phyloP scores from a whole-genome alignment of 2,888 invertebrate genomes.

The Drosophila setosimentum region DNA sequence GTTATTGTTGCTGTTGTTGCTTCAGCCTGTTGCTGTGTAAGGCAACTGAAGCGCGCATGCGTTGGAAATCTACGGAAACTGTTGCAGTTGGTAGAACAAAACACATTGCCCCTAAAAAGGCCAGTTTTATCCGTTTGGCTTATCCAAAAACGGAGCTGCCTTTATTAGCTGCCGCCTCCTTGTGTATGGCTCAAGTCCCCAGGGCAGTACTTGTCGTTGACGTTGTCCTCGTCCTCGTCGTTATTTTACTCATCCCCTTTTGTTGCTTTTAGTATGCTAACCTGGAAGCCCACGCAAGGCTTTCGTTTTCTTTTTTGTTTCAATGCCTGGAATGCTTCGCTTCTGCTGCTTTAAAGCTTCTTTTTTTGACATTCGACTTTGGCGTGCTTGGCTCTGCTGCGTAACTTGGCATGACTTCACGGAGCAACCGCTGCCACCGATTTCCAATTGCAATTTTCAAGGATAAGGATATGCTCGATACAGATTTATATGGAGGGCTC shows the following conservation, averaged over 20 bases:
- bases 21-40: conserved; percentile 72
- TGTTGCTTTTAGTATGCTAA: conserved; percentile 23
- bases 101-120: conserved; percentile 69
- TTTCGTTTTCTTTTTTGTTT: conserved; percentile 61
- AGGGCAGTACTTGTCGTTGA: conserved; percentile 43
- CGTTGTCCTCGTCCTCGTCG: conserved; percentile 32
- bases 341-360: conserved; percentile 24
- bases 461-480: conserved; percentile 76
- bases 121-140: conserved; percentile 68
- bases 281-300: conserved; percentile 62
- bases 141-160: conserved; percentile 62
- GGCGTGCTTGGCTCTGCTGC: conserved; percentile 8
- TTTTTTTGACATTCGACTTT: conserved; percentile 27
- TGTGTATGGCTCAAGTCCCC: conserved; percentile 64
- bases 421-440: conserved; percentile 42
- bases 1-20: conserved; percentile 22
- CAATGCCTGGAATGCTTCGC: conserved; percentile 59
- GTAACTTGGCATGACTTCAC: conserved; percentile 18
- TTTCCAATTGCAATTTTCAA: conserved; percentile 82
- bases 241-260: conserved; percentile 18
- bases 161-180: conserved; percentile 51
- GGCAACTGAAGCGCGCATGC: conserved; percentile 61
- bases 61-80: conserved; percentile 68
- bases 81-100: conserved; percentile 69
- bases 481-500: conserved; percentile 73